Base-by-base conservation (phyloP, 2,888 invertebrate species). In the Ephialtes manifestator region DNA sequence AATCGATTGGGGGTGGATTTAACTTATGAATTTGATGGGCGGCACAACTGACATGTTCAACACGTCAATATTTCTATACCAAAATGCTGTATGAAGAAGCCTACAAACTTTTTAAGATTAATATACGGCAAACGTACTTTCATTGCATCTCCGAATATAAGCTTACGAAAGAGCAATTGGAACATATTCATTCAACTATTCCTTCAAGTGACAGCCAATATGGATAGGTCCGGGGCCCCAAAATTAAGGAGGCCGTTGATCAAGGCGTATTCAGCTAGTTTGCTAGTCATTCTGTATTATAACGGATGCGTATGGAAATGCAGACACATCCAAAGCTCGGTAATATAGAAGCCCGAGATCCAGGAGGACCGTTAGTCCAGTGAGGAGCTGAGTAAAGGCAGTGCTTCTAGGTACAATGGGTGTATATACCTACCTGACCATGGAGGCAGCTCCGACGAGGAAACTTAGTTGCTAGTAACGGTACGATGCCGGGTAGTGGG, bases 381-480 rank as follows among this genome's bases (percentile, higher is more conserved):
- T 74, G 81, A 53, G 63, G 46, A 43, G 35, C 75, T 75, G 13
- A 70, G 48, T 65, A 51, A 28, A 51, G 31, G 39, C 46, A 68
- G 72, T 77, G 51, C 55, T 35, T 65, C 53, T 46, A 72, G 71
- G 43, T 80, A 77, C 68, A 31, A 43, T 72, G 53, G 46, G 60
- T 10, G 43, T 48, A 18, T 75, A 75, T 18, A 67, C 18, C n/a
- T 53, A 74, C 74, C 68, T 63, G 63, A 70, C 43, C 55, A 24
- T 68, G 67, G 51, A 65, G 39, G 68, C 15, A 28, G 24, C 70
- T 4, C 15, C 74, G 74, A 51, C 63, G 39, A n/a, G 35, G 74
- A 58, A 75, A 82, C 70, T 75, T 70, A 43, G 84, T 70, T 75
- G 63, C 65, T 68, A 55, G 78, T 65, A 74, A 75, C 63, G 75